Conservation (phyloP, 2,797 vertebrate genomes). For the Myiotriccus ornatus region DNA sequence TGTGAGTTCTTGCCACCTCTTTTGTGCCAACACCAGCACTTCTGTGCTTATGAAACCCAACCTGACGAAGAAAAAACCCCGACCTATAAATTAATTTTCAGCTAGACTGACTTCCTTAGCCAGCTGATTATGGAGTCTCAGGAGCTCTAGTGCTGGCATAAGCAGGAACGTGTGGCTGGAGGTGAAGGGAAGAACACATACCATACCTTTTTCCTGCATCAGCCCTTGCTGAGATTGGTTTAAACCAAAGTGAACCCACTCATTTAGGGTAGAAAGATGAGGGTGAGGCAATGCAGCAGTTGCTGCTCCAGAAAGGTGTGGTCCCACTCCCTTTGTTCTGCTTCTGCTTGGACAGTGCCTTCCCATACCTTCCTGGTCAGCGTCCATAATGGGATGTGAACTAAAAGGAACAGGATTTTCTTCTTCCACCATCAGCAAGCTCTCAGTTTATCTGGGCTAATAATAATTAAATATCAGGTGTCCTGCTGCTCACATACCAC, state of each 20-base stretch:
- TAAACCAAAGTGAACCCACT: not conserved
- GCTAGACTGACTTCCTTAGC: not conserved
- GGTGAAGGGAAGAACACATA: not conserved
- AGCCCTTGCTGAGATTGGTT: not conserved
- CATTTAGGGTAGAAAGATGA: not conserved
- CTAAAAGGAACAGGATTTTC: not conserved
- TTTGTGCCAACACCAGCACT: conserved; percentile 13
- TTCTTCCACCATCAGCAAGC: not conserved
- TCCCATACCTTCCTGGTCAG: not conserved
- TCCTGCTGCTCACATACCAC: not conserved
- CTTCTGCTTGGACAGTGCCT: accelerated
- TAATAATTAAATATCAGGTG: not conserved
- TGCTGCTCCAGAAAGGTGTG: not conserved
- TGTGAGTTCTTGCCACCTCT: not conserved
- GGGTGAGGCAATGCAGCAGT: not conserved
- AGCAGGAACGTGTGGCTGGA: not conserved
- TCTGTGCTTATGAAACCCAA: not conserved
- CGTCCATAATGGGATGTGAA: not conserved
- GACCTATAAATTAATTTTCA: conserved; percentile 36
- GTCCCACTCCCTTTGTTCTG: not conserved
- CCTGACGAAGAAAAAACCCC: not conserved
- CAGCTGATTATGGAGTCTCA: not conserved
- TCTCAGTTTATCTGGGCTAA: not conserved
- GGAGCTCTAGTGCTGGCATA: not conserved
- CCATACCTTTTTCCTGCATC: not conserved